Conservation (phyloP, 2,888 invertebrate species). For the Lasioglossum zephyrum region DNA sequence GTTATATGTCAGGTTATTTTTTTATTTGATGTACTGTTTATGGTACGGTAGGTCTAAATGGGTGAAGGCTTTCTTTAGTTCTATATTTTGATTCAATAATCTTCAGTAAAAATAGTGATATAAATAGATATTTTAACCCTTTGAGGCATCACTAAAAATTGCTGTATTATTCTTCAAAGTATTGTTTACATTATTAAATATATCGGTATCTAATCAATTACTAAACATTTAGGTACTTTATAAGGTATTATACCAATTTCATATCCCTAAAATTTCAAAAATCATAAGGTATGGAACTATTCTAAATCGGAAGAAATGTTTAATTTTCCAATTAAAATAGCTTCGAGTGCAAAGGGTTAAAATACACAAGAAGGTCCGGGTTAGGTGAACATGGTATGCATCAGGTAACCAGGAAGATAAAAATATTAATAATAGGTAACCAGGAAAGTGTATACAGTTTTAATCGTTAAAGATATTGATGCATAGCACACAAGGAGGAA, state of each 20-base stretch:
- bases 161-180: too few species aligned
- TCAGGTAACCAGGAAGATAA: neutral
- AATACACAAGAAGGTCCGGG: neutral
- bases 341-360: neutral
- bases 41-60: neutral
- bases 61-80: neutral
- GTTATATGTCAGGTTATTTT: neutral
- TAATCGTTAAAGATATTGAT: neutral
- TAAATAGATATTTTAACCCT: neutral
- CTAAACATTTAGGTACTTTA: too few species aligned
- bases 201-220: too few species aligned
- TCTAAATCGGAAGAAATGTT: too few species aligned
- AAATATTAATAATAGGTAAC: neutral
- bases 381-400: neutral
- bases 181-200: too few species aligned
- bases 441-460: neutral
- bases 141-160: too few species aligned
- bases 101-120: neutral
- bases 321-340: too few species aligned
- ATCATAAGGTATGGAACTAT: too few species aligned
- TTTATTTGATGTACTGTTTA: neutral
- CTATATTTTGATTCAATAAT: neutral
- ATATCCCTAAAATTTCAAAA: too few species aligned
- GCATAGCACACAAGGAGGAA: neutral
- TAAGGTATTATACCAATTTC: too few species aligned